These are phyloP conservation scores for Cnemophilus loriae DNA, from an alignment of 2,113 vertebrate species.

Conservation along the genomic window DNA sequence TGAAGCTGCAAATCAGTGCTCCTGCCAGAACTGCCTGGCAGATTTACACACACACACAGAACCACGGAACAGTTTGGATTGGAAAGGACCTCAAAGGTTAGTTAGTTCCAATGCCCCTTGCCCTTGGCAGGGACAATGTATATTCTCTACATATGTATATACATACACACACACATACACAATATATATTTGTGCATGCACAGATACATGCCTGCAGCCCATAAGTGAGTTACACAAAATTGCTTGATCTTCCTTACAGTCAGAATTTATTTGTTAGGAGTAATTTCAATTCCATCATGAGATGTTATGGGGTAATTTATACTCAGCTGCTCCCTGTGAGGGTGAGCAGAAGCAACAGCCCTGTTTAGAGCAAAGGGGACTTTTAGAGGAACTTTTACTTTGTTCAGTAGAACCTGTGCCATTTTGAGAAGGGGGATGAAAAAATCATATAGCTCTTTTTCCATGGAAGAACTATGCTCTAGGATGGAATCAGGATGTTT, in stretches of 20 bases:
- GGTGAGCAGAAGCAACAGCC: background rate
- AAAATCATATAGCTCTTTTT: background rate
- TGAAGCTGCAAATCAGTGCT: background rate
- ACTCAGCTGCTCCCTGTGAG: background rate
- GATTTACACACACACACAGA: background rate
- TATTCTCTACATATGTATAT: rapidly evolving
- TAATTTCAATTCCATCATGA: background rate
- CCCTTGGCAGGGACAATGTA: background rate
- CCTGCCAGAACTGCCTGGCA: background rate
- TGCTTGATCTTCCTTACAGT: background rate
- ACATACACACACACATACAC: rapidly evolving
- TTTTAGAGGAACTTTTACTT: background rate
- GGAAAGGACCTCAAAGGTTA: background rate
- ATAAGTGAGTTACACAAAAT: background rate
- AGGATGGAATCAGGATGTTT: background rate
- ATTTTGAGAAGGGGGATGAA: background rate
- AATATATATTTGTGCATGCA: background rate
- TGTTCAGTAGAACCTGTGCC: background rate
- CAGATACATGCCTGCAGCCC: background rate
- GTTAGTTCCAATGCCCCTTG: background rate
- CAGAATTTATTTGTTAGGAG: background rate
- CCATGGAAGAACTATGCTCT: background rate
- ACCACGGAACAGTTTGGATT: background rate
- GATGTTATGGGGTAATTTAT: background rate
- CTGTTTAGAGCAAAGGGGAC: background rate